Evolutionary conservation across 2,888 invertebrate genomes (phyloP).

Genomic region (Amorpha juglandis): DNA sequence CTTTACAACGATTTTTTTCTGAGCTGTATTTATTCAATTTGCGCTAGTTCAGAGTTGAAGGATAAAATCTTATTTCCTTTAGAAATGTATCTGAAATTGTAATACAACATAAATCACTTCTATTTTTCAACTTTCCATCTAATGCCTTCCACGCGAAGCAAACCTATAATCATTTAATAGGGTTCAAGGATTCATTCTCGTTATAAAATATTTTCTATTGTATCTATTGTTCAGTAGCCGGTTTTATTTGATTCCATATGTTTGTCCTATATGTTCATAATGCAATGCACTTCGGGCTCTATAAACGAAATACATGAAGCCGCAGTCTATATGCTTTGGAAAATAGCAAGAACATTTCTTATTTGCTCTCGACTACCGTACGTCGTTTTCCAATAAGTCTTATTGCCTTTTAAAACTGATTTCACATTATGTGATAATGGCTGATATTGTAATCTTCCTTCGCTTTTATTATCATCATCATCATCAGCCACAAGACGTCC

Average conservation of each 20-base stretch:
- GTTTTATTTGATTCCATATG: neutral
- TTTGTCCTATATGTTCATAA: no score
- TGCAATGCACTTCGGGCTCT: neutral
- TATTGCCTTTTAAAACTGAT: conserved; percentile 5
- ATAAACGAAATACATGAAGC: neutral
- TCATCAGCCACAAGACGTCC: no score
- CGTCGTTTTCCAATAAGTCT: conserved; percentile 6
- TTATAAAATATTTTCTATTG: neutral
- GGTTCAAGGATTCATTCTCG: neutral
- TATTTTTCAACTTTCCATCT: neutral
- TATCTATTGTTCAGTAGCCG: neutral
- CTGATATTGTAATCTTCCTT: neutral
- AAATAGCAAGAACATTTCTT: conserved; percentile 4
- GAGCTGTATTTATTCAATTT: neutral
- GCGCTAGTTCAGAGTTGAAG: neutral
- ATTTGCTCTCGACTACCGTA: neutral
- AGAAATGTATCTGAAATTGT: neutral
- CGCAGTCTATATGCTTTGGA: neutral
- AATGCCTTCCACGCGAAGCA: neutral
- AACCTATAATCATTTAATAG: neutral
- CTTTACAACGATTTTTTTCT: neutral
- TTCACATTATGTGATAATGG: neutral
- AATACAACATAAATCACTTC: neutral
- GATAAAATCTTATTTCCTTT: neutral
- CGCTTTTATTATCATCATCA: no score